These are phyloP conservation scores for Tychaedon coryphoeus DNA, from an alignment of 2,113 vertebrate genomes.

Conservation along the genomic window DNA sequence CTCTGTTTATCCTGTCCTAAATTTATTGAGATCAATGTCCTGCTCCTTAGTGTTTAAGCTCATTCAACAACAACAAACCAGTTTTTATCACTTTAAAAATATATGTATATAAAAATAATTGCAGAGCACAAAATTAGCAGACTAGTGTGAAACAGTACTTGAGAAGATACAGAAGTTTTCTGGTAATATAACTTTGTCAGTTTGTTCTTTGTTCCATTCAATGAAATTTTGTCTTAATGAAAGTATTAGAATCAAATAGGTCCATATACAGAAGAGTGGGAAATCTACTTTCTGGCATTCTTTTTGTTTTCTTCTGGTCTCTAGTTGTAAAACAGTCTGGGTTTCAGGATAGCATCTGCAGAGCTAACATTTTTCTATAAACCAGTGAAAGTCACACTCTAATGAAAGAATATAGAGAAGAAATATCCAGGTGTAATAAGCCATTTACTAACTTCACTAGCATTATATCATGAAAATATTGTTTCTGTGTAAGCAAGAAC, in stretches of 20 bases:
- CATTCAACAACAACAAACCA: neutral
- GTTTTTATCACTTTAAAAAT: neutral
- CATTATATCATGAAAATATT: neutral
- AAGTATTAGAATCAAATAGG: neutral
- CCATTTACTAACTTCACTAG: neutral
- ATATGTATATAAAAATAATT: neutral
- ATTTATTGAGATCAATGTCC: neutral
- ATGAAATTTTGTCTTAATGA: neutral
- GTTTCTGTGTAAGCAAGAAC: neutral
- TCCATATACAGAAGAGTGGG: neutral
- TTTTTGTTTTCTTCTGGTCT: neutral
- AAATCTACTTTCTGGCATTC: neutral
- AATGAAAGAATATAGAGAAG: neutral
- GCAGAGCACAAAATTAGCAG: neutral
- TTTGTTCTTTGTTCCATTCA: neutral
- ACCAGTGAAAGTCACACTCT: neutral
- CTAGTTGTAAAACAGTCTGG: neutral
- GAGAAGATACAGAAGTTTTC: neutral
- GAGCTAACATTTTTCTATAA: neutral
- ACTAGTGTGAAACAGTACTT: neutral
- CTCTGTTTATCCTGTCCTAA: conserved; percentile 40
- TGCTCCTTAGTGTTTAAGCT: neutral
- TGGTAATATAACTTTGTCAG: neutral
- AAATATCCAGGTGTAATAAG: neutral
- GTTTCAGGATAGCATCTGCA: neutral